Evolutionary conservation across 2,888 invertebrate genomes (phyloP).

Genomic region (Lasioglossum marginatum): DNA sequence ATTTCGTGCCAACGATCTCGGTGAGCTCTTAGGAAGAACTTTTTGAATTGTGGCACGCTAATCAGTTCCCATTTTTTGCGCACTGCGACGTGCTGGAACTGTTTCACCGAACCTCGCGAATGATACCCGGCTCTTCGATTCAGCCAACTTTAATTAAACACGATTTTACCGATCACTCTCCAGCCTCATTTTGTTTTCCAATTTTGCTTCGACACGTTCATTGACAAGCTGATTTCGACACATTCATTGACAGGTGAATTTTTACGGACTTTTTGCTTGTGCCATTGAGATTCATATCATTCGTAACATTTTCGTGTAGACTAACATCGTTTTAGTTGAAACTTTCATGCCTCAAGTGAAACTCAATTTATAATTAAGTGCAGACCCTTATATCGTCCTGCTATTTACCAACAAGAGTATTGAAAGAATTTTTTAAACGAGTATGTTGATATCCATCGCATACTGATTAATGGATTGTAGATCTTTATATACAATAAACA

Average conservation of each 20-base stretch:
- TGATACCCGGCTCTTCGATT: background rate
- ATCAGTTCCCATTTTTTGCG: constrained; percentile 63
- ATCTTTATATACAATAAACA: no score
- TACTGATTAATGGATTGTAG: no score
- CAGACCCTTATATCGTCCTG: no score
- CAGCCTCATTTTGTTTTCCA: background rate
- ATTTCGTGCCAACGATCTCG: constrained; percentile 71
- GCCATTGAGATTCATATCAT: no score
- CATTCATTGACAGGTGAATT: background rate
- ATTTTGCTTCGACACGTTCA: background rate
- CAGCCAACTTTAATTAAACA: background rate
- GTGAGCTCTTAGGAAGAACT: constrained; percentile 67
- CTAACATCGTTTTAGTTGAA: no score
- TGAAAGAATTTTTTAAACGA: no score
- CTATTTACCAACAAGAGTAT: no score
- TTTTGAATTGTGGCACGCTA: constrained; percentile 70
- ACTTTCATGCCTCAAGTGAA: no score
- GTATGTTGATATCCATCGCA: no score
- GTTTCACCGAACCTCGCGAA: constrained; percentile 12
- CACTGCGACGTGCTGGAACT: constrained; percentile 37
- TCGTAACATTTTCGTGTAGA: no score
- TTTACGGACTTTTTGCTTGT: background rate
- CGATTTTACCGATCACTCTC: background rate
- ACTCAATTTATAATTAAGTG: no score
- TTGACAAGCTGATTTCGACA: background rate